Evolutionary conservation across 92 coral and sea anemone species (phyloP), one percentile per base, ranked within the genome.

Genomic region (Umimayanthus kanabou): DNA sequence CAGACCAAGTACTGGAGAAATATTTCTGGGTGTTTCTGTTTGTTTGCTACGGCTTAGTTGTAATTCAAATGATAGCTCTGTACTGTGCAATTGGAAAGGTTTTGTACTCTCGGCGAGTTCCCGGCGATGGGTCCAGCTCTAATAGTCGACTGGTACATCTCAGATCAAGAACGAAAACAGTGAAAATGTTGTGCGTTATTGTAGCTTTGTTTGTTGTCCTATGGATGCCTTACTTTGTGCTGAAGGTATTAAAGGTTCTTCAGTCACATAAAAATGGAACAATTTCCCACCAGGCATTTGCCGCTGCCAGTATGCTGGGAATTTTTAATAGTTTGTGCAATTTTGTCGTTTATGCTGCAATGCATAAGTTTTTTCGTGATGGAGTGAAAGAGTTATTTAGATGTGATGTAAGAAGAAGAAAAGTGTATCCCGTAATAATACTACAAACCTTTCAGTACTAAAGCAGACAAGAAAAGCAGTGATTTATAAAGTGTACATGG

Each of bases 271-370:
- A 22, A 13, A 81, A 29, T 29, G 33, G n/a, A 4, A 83, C 15
- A 45, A 83, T 83, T 30, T 37, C 87, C 6, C 23, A 73, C 7
- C 45, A 71, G 33, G 87, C 87, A 16, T 45, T 83, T 23, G 79
- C 87, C 4, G 87, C 87, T 2, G 13, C 87, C 43, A 83, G 87
- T 67, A 83, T 83, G 87, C 28, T 83, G 16, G 87, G 87, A 28
- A 83, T 83, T 28, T 8, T 70, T 43, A 70, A 83, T 61, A 83
- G 87, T 28, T 69, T 83, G 67, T 83, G 87, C 29, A 83, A 83
- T 83, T 83, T 83, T 22, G 65, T 83, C 55, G 45, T 83, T 45
- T 83, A 83, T 30, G 87, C 87, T 42, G 87, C 87, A 9, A 83
- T 83, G 87, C 42, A 83, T 49, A 83, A 22, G 42, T 69, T 83